Evolutionary conservation across 2,797 vertebrate genomes (phyloP).

Genomic region (Onychomys torridus): DNA sequence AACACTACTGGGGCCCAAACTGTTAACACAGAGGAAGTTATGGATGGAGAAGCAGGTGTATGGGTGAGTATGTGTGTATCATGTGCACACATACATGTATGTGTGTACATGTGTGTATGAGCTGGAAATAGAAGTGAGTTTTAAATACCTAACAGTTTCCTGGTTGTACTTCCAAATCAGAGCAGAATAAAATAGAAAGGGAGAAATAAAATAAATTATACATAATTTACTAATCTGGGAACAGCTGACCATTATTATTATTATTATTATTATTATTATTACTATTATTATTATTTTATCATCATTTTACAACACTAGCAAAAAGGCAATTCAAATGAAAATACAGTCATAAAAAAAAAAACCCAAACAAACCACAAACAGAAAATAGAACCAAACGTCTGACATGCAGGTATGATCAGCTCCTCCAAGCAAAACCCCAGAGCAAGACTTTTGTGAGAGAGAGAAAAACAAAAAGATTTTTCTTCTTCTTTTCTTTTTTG

Average conservation of each 20-base stretch:
- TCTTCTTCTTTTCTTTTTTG: conserved; percentile 54
- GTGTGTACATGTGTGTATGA: conserved; percentile 81
- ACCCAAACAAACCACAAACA: conserved; percentile 81
- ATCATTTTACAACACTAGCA: conserved; percentile 94
- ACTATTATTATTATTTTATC: conserved; percentile 91
- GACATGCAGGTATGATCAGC: conserved; percentile 92
- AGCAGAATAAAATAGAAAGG: conserved; percentile 87
- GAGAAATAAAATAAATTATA: conserved; percentile 97
- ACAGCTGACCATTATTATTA: conserved; percentile 95
- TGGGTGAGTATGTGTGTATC: conserved; percentile 79
- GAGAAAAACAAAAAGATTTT: conserved; percentile 84
- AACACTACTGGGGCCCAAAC: conserved; percentile 90
- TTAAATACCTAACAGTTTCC: conserved; percentile 89
- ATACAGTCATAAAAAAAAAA: conserved; percentile 96
- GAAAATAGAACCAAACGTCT: conserved; percentile 87
- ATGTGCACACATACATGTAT: conserved; percentile 70
- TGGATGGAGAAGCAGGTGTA: conserved; percentile 80
- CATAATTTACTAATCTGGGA: conserved; percentile 99
- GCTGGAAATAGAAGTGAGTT: conserved; percentile 84
- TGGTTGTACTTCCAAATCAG: conserved; percentile 88
- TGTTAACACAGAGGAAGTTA: conserved; percentile 80
- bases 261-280: conserved; percentile 93
- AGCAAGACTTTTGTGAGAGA: conserved; percentile 90
- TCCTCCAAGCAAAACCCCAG: conserved; percentile 92
- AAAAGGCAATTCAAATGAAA: conserved; percentile 95